Evolutionary conservation across 2,888 invertebrate species (phyloP).

Genomic region (Conchocele bisecta): DNA sequence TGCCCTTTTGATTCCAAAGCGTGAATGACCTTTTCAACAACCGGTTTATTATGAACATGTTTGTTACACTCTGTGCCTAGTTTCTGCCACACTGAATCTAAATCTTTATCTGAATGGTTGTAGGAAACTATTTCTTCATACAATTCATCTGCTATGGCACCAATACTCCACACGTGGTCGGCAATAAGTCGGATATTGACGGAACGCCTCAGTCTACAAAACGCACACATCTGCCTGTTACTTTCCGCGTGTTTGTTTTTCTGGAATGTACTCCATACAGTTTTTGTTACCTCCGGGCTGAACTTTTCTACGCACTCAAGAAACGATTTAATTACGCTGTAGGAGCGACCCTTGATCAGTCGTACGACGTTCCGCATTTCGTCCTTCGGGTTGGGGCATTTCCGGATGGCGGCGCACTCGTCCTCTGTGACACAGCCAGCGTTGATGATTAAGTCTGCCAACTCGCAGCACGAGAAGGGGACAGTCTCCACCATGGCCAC

Average conservation of each 20-base stretch:
- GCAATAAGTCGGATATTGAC: neutral
- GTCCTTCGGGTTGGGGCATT: neutral
- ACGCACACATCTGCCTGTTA: neutral
- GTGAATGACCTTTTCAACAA: neutral
- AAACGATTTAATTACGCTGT: neutral
- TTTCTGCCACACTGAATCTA: neutral
- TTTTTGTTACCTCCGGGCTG: neutral
- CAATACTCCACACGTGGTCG: neutral
- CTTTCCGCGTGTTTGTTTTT: neutral
- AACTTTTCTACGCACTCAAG: neutral
- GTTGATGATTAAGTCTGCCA: neutral
- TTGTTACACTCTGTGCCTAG: neutral
- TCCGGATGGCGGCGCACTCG: neutral
- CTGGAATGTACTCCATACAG: neutral
- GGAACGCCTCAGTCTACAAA: neutral
- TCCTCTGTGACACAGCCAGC: neutral
- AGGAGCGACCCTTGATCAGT: neutral
- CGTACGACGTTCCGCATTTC: neutral
- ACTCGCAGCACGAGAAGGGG: neutral
- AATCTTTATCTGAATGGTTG: no score
- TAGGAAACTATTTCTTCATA: conserved; percentile 1
- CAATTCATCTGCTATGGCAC: neutral
- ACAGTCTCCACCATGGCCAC: neutral
- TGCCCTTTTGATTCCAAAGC: neutral
- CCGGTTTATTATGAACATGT: neutral